phyloP scores from a whole-genome alignment of 2,113 vertebrate species.

The Sceloporus undulatus region DNA sequence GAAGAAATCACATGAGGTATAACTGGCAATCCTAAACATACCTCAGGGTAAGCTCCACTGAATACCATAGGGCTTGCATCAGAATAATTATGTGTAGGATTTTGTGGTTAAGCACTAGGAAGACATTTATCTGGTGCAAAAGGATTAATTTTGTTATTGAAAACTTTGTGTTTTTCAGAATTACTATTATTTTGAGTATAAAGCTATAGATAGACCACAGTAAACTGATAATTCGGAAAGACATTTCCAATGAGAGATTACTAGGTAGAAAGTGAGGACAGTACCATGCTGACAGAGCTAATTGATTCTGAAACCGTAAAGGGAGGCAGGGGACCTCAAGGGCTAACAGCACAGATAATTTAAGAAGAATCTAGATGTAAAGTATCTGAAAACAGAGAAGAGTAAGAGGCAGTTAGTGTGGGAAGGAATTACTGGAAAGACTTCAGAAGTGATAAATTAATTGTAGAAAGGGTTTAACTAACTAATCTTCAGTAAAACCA shows the following conservation, averaged over 20 bases:
- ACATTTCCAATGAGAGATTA: slow-evolving; percentile 60
- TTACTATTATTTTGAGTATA: slow-evolving; percentile 21
- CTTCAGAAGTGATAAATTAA: slow-evolving; percentile 26
- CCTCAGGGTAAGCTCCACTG: too few relatives aligned
- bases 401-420: slow-evolving; percentile 40
- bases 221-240: slow-evolving; percentile 59
- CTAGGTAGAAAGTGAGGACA: slow-evolving; percentile 51
- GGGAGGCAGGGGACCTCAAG: slow-evolving; percentile 59
- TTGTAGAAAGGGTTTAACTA: slow-evolving; percentile 37
- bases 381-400: slow-evolving; percentile 57
- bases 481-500: slow-evolving; percentile 48
- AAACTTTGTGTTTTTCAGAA: slow-evolving; percentile 19
- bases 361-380: slow-evolving; percentile 53
- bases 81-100: neutral
- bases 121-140: slow-evolving; percentile 16
- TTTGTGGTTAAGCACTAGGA: neutral
- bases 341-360: slow-evolving; percentile 58
- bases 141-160: slow-evolving; percentile 9
- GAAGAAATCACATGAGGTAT: neutral
- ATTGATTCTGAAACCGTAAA: slow-evolving; percentile 61
- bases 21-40: neutral
- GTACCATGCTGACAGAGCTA: slow-evolving; percentile 53
- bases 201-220: slow-evolving; percentile 41
- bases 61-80: neutral
- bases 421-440: slow-evolving; percentile 5